These are phyloP conservation scores for Bostrychus sinensis DNA, from an alignment of 2,113 vertebrate species.

Conservation along the genomic window DNA sequence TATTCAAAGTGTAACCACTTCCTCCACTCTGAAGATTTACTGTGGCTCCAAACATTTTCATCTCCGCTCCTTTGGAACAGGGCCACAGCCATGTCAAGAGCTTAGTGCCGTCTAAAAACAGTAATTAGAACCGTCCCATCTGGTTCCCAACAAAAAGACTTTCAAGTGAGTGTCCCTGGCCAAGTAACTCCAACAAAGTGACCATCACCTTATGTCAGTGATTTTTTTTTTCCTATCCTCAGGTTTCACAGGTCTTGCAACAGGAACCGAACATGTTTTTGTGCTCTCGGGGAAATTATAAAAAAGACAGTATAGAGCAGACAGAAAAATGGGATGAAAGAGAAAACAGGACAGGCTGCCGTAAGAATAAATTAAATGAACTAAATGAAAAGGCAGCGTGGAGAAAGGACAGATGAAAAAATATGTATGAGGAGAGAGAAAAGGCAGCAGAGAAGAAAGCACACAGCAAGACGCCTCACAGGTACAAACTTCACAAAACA, in stretches of 20 bases:
- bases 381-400: constrained; percentile 25
- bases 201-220: constrained; percentile 5
- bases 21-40: constrained; percentile 4
- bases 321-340: constrained; percentile 24
- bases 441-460: constrained; percentile 4
- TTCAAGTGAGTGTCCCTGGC: not conserved
- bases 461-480: constrained; percentile 10
- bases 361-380: constrained; percentile 37
- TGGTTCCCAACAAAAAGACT: constrained; percentile 9
- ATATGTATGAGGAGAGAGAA: constrained; percentile 24
- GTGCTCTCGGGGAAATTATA: constrained; percentile 20
- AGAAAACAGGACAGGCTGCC: constrained; percentile 9
- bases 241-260: not conserved
- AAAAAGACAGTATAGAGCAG: constrained; percentile 13
- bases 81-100: constrained; percentile 28
- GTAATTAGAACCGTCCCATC: constrained; percentile 39
- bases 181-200: not conserved
- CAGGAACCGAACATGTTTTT: not conserved
- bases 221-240: constrained; percentile 3
- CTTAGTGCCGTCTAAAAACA: constrained; percentile 20
- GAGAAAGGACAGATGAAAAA: constrained; percentile 37
- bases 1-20: constrained; percentile 6
- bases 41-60: constrained; percentile 14
- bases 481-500: not conserved
- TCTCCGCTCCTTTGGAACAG: not conserved